These are phyloP conservation scores for Tokudaia muenninki DNA, from an alignment of 2,797 vertebrate genomes.

Conservation along the genomic window DNA sequence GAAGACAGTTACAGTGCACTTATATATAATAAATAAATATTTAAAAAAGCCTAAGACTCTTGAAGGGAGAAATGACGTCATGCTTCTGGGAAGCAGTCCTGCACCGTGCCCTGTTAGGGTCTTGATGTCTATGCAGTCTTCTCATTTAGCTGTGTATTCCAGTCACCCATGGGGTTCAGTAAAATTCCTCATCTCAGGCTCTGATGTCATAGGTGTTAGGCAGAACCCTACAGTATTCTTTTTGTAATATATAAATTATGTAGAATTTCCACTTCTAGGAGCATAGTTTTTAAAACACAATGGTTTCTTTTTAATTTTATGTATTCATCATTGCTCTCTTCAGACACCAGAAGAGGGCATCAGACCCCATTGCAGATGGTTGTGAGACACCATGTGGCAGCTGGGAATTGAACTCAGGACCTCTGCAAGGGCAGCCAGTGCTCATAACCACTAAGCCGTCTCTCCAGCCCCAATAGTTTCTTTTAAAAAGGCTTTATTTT, in stretches of 20 bases:
- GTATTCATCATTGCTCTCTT: no score
- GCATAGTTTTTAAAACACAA: slow-evolving; percentile 35
- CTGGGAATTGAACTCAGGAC: no score
- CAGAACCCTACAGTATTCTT: not conserved
- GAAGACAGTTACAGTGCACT: no score
- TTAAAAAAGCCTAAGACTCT: not conserved
- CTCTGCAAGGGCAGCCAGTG: no score
- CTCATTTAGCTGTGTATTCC: not conserved
- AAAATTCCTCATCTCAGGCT: not conserved
- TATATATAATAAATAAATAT: no score
- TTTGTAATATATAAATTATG: not conserved
- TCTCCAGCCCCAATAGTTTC: not conserved
- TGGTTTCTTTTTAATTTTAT: not conserved
- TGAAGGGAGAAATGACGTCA: not conserved
- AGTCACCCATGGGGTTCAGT: not conserved
- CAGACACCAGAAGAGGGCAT: no score
- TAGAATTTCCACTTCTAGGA: not conserved
- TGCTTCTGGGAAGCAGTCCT: not conserved
- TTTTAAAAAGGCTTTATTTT: not conserved
- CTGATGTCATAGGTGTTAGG: not conserved
- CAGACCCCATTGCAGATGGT: no score
- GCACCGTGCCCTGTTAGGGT: not conserved
- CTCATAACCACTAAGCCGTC: no score
- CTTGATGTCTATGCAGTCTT: not conserved
- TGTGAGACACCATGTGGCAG: no score